These are phyloP conservation scores for Osmerus eperlanus DNA, from an alignment of 2,113 vertebrate species.

Conservation along the genomic window DNA sequence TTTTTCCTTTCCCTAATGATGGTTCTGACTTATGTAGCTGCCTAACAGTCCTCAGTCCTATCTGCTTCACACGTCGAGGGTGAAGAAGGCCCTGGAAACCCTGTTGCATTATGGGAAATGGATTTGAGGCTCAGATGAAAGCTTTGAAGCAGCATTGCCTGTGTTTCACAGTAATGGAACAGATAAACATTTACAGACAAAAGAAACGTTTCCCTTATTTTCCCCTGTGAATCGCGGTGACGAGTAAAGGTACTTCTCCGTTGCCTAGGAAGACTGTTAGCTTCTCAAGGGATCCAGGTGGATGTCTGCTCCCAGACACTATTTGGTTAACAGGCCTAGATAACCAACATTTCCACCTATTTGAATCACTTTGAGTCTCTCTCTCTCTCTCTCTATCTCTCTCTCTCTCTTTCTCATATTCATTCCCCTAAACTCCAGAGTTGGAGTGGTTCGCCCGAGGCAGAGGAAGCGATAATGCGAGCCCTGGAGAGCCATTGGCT, in stretches of 20 bases:
- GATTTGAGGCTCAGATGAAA: slow-evolving; percentile 18
- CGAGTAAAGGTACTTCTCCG: too few species aligned
- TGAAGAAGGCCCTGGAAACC: background rate
- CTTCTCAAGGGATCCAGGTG: too few species aligned
- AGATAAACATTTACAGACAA: slow-evolving; percentile 27
- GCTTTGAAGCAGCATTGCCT: background rate
- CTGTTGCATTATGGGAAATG: slow-evolving; percentile 21
- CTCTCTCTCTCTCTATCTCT: slow-evolving; percentile 45
- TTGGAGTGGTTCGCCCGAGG: slow-evolving; percentile 74
- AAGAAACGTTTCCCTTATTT: background rate
- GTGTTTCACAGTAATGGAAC: background rate
- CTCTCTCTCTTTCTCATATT: slow-evolving; percentile 58
- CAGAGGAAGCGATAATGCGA: slow-evolving; percentile 78
- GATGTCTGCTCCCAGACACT: slow-evolving; percentile 31
- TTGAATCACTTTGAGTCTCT: slow-evolving; percentile 72
- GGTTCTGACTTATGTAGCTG: slow-evolving; percentile 59
- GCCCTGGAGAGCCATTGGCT: slow-evolving; percentile 78
- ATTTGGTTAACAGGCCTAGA: slow-evolving; percentile 69
- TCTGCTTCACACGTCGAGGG: slow-evolving; percentile 28
- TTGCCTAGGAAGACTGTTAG: too few species aligned
- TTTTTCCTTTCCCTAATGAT: slow-evolving; percentile 69
- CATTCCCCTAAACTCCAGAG: slow-evolving; percentile 73
- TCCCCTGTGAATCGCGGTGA: too few species aligned
- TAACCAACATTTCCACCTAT: slow-evolving; percentile 69
- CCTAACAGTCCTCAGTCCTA: slow-evolving; percentile 60